Conservation (phyloP, 1,140 invertebrate genomes). For the Pararge aegeria region DNA sequence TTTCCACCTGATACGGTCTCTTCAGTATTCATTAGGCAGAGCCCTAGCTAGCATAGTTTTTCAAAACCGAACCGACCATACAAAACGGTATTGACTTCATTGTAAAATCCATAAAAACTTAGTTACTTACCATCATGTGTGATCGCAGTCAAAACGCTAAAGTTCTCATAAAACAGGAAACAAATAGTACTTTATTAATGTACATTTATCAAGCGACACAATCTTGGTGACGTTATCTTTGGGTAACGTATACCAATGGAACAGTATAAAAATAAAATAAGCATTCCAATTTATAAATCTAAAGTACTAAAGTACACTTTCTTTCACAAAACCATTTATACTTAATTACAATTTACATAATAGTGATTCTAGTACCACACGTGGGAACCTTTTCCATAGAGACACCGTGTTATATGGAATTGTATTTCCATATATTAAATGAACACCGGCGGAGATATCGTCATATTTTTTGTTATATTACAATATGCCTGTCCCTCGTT, state of each 20-base stretch:
- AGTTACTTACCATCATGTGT: too few relatives aligned
- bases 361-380: constrained; percentile 32
- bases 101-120: too few relatives aligned
- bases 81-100: too few relatives aligned
- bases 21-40: too few relatives aligned
- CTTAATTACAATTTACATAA: constrained; percentile 41
- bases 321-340: constrained; percentile 26
- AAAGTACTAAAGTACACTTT: background rate
- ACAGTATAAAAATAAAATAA: background rate
- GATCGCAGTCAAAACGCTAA: too few relatives aligned
- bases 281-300: background rate
- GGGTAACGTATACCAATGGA: background rate
- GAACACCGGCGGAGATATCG: background rate
- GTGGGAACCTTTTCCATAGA: constrained; percentile 34
- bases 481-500: background rate
- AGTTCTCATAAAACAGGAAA: too few relatives aligned
- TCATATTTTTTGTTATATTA: background rate
- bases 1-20: too few relatives aligned
- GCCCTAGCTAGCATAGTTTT: too few relatives aligned
- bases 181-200: too few relatives aligned
- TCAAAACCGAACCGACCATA: too few relatives aligned
- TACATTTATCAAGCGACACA: too few relatives aligned
- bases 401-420: constrained; percentile 15
- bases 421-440: constrained; percentile 19
- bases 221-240: too few relatives aligned